These are phyloP conservation scores for Eristalis tenax DNA, from an alignment of 2,888 invertebrate species.

Conservation along the genomic window DNA sequence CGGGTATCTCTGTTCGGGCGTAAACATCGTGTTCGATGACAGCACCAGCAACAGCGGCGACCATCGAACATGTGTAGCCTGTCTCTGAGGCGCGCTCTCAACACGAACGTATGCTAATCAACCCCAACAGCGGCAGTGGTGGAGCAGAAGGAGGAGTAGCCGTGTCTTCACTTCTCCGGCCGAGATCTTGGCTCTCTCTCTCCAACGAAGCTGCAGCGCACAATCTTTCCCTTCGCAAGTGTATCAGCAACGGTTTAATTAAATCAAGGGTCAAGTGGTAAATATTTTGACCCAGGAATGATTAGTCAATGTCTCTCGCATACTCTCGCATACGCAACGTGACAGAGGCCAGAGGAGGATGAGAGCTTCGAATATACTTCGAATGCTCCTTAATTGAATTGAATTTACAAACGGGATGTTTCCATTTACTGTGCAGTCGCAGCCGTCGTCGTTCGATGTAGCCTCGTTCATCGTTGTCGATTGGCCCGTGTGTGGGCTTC, in stretches of 20 bases:
- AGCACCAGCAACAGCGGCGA: background rate
- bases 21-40: conserved; percentile 57
- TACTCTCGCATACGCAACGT: conserved; percentile 11
- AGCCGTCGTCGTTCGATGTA: conserved; percentile 7
- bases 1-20: conserved; percentile 44
- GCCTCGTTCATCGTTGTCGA: background rate
- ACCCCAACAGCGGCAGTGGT: conserved; percentile 16
- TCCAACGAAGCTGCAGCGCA: conserved; percentile 10
- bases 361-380: conserved; percentile 66
- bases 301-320: conserved; percentile 75
- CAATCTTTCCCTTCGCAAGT: conserved; percentile 64
- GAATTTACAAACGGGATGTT: conserved; percentile 70
- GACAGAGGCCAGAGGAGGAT: conserved; percentile 56
- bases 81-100: conserved; percentile 60
- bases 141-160: background rate
- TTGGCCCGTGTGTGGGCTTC: conserved; percentile 67
- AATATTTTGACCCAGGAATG: conserved; percentile 82
- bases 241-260: conserved; percentile 80
- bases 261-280: conserved; percentile 82
- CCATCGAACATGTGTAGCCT: conserved; percentile 56
- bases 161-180: background rate
- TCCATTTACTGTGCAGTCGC: conserved; percentile 53
- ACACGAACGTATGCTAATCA: conserved; percentile 64
- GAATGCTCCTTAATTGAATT: conserved; percentile 69
- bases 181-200: background rate